Conservation (phyloP, 2,888 invertebrate genomes). For the Mesorhabditis sp. region DNA sequence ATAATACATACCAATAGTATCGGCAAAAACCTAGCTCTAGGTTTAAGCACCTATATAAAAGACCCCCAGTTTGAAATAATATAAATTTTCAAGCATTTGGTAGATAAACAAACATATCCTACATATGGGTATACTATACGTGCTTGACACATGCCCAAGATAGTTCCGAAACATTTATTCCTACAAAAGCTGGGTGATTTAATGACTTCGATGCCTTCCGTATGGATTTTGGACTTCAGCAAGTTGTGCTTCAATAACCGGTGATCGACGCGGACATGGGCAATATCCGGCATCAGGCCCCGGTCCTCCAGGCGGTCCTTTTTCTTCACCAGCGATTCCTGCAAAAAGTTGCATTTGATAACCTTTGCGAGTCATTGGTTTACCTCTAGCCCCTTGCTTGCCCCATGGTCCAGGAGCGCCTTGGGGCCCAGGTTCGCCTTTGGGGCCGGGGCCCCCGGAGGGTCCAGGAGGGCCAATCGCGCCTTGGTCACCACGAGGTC, state of each 20-base stretch:
- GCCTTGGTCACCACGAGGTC: conserved; percentile 32
- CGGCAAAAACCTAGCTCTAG: too few species aligned
- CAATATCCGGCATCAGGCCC: conserved; percentile 36
- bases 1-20: too few species aligned
- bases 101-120: too few species aligned
- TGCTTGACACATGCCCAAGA: too few species aligned
- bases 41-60: too few species aligned
- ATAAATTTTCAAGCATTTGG: too few species aligned
- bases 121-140: too few species aligned
- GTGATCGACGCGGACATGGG: conserved; percentile 27
- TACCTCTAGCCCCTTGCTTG: conserved; percentile 30
- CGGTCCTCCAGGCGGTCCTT: conserved; percentile 28
- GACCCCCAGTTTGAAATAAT: too few species aligned
- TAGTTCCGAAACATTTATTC: too few species aligned
- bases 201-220: too few species aligned
- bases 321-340: conserved; percentile 8
- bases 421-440: conserved; percentile 10
- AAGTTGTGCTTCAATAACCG: not conserved
- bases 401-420: conserved; percentile 38
- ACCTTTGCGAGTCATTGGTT: not conserved
- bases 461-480: conserved; percentile 30
- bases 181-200: too few species aligned
- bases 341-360: not conserved
- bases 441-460: conserved; percentile 29
- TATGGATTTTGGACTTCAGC: not conserved